Base-by-base conservation (phyloP, 1,140 invertebrate genomes). In the Drosophila nannoptera region DNA sequence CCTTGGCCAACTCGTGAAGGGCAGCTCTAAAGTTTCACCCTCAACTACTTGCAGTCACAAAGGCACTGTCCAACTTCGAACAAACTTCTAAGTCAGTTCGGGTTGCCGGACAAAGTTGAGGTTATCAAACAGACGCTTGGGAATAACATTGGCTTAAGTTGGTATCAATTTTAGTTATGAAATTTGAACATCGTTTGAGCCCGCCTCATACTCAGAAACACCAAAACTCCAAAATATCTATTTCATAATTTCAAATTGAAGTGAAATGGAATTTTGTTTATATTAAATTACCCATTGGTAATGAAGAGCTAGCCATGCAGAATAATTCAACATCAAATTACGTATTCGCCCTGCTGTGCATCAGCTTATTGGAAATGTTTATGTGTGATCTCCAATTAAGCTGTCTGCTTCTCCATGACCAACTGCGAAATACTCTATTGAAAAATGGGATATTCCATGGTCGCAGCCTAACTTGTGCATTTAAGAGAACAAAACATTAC, bases 1-100 rank as follows among this genome's bases (percentile, higher is more conserved):
- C 55, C 35, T 29, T 1, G 9, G 48, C 43, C 53, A 65, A 60
- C 55, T 60, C 60, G 50, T 45, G 45, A 22, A 60, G 36, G 46
- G 56, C 64, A 67, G 56, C 45, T 67, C 43, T 60, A 53, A 67
- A 67, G 48, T 67, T 67, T 67, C 38, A 11, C n/a, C n/a, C 11
- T 16, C 35, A 67, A 60, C 61, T 67, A 67, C 60, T 67, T 67
- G 56, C 45, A 60, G 46, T 31, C 64, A 52, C 38, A 67, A 67
- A 67, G 56, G 64, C 60, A 61, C 36, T 33, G 59, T 50, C 45
- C 46, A 67, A 67, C 64, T 67, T 61, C 36, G 48, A 7, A 7
- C 7, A 60, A 67, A 67, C 32, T 67, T 61, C 45, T 22, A 67
- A 53, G 32, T 53, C n/a, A 31, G 31, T 36, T 60, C 16, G 64